Evolutionary conservation across 2,113 vertebrate species (phyloP), one percentile per base, ranked within the genome.

Genomic region (Charadrius vociferus): DNA sequence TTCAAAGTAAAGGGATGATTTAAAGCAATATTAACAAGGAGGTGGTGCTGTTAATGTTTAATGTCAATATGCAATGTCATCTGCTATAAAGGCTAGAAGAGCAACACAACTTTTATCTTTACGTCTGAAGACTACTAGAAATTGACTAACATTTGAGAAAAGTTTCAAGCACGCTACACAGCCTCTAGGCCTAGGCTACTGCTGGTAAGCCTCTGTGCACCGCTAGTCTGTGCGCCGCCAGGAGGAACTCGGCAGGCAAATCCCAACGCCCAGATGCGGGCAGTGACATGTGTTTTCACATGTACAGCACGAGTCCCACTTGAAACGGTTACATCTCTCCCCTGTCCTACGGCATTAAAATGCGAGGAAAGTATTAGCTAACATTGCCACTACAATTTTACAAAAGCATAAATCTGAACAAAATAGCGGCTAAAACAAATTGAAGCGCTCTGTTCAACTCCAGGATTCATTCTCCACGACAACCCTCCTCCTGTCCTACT

Each of bases 1-100:
- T 86, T 95, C 83, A 30, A 96, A 96, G 86, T 70, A 95, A 93
- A 91, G 95, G 96, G 96, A 96, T 95, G 93, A 96, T 15, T 93
- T 97, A 95, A 97, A 96, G 93, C 96, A 96, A 9, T 96, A 93
- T 95, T 96, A 96, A 96, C 96, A 97, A 97, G 58, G 74, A 96
- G 53, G 62, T 92, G 95, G 95, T 96, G 95, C 96, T 41, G 90
- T 85, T 90, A 63, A 93, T 94, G 81, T 96, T 97, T 95, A 96
- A 97, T 94, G 95, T 90, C 95, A 94, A 95, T 96, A 96, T 53
- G 95, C 95, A 97, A 95, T 78, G 94, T 53, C 72, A 96, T 68
- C 93, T 72, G 81, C 96, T 97, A 88, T 85, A 91, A 97, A 94
- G 58, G 89, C 96, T 93, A 90, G 87, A 96, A 95, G 90, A 96